Evolutionary conservation across 2,888 invertebrate species (phyloP).

Genomic region (Drosophila mimetica): DNA sequence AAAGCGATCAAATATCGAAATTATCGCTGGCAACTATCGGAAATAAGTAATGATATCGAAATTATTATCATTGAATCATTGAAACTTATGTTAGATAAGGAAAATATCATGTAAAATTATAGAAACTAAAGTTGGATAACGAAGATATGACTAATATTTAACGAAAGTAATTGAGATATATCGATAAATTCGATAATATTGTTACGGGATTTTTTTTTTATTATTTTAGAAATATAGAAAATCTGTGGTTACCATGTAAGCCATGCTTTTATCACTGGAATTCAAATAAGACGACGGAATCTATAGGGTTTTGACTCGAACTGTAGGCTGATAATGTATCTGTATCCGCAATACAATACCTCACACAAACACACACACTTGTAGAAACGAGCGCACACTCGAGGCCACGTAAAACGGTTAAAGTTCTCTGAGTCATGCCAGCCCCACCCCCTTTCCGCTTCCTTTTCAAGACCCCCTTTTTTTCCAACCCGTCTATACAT

Average conservation of each 20-base stretch:
- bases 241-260: too few relatives aligned
- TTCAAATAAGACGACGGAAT: not conserved
- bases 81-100: not conserved
- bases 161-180: too few relatives aligned
- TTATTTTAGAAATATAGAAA: too few relatives aligned
- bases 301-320: not conserved
- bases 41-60: not conserved
- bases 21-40: not conserved
- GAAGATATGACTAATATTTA: too few relatives aligned
- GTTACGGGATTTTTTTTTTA: too few relatives aligned
- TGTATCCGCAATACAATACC: constrained; percentile 8
- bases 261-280: too few relatives aligned
- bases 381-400: constrained; percentile 12
- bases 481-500: not conserved
- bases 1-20: not conserved
- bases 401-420: constrained; percentile 7
- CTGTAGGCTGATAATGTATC: not conserved
- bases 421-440: constrained; percentile 21
- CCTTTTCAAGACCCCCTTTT: not conserved
- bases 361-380: constrained; percentile 9
- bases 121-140: too few relatives aligned
- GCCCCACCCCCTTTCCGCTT: not conserved
- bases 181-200: too few relatives aligned
- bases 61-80: not conserved
- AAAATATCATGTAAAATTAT: not conserved